phyloP scores from a whole-genome alignment of 2,797 vertebrate genomes.

The Galagoides demidoff region DNA sequence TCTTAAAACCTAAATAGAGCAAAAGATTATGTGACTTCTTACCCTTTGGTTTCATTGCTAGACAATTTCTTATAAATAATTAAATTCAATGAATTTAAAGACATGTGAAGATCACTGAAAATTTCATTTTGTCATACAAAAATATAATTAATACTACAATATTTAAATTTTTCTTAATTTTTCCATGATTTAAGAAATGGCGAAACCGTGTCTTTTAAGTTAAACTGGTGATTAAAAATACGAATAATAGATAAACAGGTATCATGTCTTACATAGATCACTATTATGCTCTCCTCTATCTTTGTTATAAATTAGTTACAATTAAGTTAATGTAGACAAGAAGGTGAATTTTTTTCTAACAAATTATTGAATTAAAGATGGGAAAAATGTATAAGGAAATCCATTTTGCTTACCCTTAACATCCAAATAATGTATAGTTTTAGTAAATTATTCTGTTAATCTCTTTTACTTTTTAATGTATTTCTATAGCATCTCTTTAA shows the following conservation, averaged over 20 bases:
- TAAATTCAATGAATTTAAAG: constrained; percentile 51
- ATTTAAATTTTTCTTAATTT: constrained; percentile 70
- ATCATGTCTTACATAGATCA: constrained; percentile 79
- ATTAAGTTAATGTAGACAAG: constrained; percentile 82
- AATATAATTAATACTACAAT: constrained; percentile 43
- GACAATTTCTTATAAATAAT: constrained; percentile 58
- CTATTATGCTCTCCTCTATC: constrained; percentile 76
- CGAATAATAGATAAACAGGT: constrained; percentile 77
- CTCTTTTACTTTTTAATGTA: neutral
- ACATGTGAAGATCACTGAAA: constrained; percentile 60
- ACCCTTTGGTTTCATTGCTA: constrained; percentile 74
- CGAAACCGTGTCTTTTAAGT: constrained; percentile 73
- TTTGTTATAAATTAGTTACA: constrained; percentile 84
- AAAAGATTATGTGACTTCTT: constrained; percentile 74
- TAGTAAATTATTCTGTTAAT: constrained; percentile 51
- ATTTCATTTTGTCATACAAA: constrained; percentile 52
- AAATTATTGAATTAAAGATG: constrained; percentile 81
- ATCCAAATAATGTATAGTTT: constrained; percentile 71
- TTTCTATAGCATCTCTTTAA: constrained; percentile 57
- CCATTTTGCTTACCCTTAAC: constrained; percentile 63
- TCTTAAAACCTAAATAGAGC: constrained; percentile 75
- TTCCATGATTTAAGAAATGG: constrained; percentile 77
- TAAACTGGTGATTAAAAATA: constrained; percentile 82
- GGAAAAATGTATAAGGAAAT: constrained; percentile 79
- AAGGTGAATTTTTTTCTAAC: constrained; percentile 82